A percentile compares a stretch with the other conserved stretches of the same genome.
These are phyloP conservation scores for Diarsia brunnea DNA, from an alignment of 2,888 invertebrate species.

Conservation along the genomic window DNA sequence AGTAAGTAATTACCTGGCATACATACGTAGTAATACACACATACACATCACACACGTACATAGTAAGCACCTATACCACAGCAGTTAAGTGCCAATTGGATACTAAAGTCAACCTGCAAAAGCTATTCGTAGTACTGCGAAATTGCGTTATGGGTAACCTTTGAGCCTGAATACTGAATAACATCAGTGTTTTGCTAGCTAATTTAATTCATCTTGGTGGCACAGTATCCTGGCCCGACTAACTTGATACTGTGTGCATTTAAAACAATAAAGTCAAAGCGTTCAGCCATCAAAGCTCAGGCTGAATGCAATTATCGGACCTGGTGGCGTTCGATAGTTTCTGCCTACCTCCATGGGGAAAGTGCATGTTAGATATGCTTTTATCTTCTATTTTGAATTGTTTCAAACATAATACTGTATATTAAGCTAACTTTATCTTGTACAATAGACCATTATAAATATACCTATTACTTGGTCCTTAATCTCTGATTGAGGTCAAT, in stretches of 20 bases:
- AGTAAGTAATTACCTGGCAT: slow-evolving; percentile 60
- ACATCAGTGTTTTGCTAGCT: slow-evolving; percentile 2
- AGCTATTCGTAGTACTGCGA: not conserved
- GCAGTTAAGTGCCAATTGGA: not conserved
- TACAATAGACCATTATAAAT: not conserved
- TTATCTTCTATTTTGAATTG: not conserved
- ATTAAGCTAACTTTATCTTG: not conserved
- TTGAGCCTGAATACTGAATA: slow-evolving; percentile 14
- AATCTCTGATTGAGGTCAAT: slow-evolving; percentile 10
- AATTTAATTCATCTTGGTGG: not conserved
- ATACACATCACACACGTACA: too few species aligned
- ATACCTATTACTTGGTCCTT: not conserved
- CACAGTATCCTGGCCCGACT: not conserved
- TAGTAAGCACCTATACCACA: not conserved
- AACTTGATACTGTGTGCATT: slow-evolving; percentile 4
- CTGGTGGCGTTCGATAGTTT: not conserved
- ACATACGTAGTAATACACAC: too few species aligned
- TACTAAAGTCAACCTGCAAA: not conserved
- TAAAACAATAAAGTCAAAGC: slow-evolving; percentile 25
- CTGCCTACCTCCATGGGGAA: not conserved
- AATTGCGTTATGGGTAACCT: slow-evolving; percentile 1
- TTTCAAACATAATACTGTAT: not conserved
- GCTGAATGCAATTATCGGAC: not conserved
- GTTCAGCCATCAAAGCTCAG: slow-evolving; percentile 8
- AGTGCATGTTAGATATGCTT: not conserved